Evolutionary conservation across 2,113 vertebrate genomes (phyloP).

Genomic region (Ardeotis arabs): DNA sequence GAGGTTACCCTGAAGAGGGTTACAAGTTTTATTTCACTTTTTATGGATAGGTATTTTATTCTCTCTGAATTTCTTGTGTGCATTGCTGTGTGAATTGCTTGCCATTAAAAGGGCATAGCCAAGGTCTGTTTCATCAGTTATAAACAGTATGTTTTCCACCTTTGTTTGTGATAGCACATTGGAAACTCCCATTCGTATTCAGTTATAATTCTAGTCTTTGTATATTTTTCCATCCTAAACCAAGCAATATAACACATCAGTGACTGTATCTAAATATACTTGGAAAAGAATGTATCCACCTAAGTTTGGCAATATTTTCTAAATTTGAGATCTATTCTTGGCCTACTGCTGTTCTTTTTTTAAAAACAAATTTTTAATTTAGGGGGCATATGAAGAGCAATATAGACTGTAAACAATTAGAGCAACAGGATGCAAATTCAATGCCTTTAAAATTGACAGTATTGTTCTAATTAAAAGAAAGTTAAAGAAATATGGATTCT

Average conservation of each 20-base stretch:
- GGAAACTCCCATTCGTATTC: background rate
- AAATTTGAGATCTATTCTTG: background rate
- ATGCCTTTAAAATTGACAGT: background rate
- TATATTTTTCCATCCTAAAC: background rate
- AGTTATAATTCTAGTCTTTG: background rate
- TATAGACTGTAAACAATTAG: background rate
- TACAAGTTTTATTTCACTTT: constrained; percentile 14
- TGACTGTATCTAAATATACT: background rate
- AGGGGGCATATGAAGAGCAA: background rate
- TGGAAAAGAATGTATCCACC: background rate
- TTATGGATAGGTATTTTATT: constrained; percentile 16
- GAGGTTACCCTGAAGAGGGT: background rate
- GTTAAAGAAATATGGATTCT: background rate
- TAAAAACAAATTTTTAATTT: background rate
- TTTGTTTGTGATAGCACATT: constrained; percentile 14
- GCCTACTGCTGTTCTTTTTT: background rate
- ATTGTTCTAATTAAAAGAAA: background rate
- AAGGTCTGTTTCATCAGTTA: constrained; percentile 25
- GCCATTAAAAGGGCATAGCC: background rate
- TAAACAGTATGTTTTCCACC: constrained; percentile 13
- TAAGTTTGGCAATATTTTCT: background rate
- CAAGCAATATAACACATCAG: background rate
- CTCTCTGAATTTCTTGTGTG: constrained; percentile 15
- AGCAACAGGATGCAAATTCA: background rate
- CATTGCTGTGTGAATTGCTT: background rate